Conservation (phyloP, 2,113 vertebrate species). For the Chaetorhynchus papuensis region DNA sequence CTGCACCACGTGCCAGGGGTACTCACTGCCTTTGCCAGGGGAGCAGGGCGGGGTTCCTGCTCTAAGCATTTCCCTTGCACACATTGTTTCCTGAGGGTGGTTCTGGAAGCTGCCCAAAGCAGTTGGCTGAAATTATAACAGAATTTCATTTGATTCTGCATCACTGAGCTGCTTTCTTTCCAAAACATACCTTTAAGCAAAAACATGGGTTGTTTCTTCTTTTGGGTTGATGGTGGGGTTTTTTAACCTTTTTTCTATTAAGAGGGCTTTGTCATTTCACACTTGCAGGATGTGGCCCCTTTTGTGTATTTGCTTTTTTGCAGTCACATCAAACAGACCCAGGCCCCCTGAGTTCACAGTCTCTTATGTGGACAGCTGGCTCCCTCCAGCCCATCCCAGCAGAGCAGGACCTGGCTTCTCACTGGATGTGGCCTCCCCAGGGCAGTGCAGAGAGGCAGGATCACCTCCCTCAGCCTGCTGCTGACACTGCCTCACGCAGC, state of each 20-base stretch:
- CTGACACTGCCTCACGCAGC: background rate
- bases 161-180: background rate
- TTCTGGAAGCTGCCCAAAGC: background rate
- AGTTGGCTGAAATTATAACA: background rate
- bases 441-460: background rate
- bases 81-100: background rate
- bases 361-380: background rate
- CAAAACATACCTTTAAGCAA: background rate
- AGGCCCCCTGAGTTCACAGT: accelerated
- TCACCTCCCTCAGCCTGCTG: background rate
- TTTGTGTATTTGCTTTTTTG: background rate
- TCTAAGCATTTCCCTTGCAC: background rate
- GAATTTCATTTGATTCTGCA: background rate
- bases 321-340: background rate
- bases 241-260: background rate
- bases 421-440: background rate
- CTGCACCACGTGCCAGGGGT: background rate
- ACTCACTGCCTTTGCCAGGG: background rate
- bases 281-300: background rate
- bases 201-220: background rate
- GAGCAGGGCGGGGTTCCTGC: background rate
- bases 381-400: background rate
- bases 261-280: background rate
- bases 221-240: background rate
- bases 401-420: background rate